phyloP scores from a whole-genome alignment of 2,797 vertebrate species.

The Fratercula arctica region DNA sequence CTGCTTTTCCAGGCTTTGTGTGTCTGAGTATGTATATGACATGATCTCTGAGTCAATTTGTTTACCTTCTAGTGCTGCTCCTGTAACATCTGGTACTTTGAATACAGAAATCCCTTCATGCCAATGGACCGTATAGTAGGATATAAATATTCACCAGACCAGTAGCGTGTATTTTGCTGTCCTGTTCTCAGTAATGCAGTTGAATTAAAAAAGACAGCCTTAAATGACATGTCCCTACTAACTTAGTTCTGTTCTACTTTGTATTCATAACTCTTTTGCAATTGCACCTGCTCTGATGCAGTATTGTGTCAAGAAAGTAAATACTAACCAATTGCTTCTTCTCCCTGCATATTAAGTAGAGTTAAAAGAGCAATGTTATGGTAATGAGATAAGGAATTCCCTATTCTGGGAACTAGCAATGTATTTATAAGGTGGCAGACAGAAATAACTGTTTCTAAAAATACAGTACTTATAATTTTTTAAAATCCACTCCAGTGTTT shows the following conservation, averaged over 20 bases:
- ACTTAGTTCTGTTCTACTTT: slow-evolving; percentile 45
- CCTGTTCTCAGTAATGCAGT: slow-evolving; percentile 20
- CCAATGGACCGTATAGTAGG: background rate
- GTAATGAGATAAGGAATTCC: slow-evolving; percentile 38
- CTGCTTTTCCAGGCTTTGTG: background rate
- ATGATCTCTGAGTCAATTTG: background rate
- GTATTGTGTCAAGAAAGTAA: slow-evolving; percentile 64
- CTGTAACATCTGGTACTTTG: background rate
- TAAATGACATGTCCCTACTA: background rate
- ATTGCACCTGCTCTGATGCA: slow-evolving; percentile 64
- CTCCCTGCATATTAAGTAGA: slow-evolving; percentile 41
- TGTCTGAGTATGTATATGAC: background rate
- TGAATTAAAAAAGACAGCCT: slow-evolving; percentile 49
- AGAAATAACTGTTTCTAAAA: slow-evolving; percentile 19
- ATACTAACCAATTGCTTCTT: slow-evolving; percentile 57
- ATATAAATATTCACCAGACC: slow-evolving; percentile 7
- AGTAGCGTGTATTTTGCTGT: background rate
- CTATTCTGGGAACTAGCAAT: background rate
- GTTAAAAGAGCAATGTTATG: slow-evolving; percentile 32
- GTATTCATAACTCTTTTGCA: slow-evolving; percentile 71
- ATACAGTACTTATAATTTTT: background rate
- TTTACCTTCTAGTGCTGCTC: background rate
- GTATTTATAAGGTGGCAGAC: slow-evolving; percentile 17
- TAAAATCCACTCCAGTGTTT: background rate
- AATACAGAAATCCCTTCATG: background rate